A percentile compares a stretch with the other conserved stretches of the same genome.
phyloP scores from a whole-genome alignment of 2,888 invertebrate species.

The Apotomis betuletana region DNA sequence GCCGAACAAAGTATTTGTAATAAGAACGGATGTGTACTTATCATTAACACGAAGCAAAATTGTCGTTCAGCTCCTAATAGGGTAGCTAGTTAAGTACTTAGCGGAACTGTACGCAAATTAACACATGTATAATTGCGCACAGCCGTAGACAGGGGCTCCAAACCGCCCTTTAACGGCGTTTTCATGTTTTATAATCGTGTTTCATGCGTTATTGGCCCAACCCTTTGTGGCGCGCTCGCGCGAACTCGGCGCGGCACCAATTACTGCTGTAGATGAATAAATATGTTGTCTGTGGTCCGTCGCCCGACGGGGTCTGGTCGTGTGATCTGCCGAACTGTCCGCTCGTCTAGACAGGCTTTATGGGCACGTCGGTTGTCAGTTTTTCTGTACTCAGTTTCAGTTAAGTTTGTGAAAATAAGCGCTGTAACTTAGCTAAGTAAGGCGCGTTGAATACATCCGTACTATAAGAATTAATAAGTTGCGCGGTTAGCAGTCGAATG shows the following conservation, averaged over 20 bases:
- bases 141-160: constrained; percentile 39
- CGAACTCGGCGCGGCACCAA: constrained; percentile 23
- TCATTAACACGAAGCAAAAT: too few relatives aligned
- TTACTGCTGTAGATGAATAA: constrained; percentile 33
- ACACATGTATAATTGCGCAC: constrained; percentile 41
- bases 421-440: background rate
- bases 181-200: constrained; percentile 42
- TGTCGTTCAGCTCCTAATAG: background rate
- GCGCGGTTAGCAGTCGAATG: too few relatives aligned
- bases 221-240: constrained; percentile 39
- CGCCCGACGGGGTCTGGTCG: background rate
- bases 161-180: constrained; percentile 41
- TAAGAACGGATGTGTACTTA: too few relatives aligned
- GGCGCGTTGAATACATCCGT: too few relatives aligned
- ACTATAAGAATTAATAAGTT: too few relatives aligned
- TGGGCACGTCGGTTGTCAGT: too few relatives aligned
- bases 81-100: constrained; percentile 31
- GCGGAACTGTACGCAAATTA: constrained; percentile 37
- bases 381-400: background rate
- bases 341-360: background rate
- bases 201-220: constrained; percentile 41
- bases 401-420: background rate
- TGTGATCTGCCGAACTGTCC: background rate
- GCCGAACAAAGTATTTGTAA: too few relatives aligned
- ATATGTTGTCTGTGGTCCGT: constrained; percentile 14